These are phyloP conservation scores for Podotricha telesiphe DNA, from an alignment of 2,888 invertebrate species.

Conservation along the genomic window DNA sequence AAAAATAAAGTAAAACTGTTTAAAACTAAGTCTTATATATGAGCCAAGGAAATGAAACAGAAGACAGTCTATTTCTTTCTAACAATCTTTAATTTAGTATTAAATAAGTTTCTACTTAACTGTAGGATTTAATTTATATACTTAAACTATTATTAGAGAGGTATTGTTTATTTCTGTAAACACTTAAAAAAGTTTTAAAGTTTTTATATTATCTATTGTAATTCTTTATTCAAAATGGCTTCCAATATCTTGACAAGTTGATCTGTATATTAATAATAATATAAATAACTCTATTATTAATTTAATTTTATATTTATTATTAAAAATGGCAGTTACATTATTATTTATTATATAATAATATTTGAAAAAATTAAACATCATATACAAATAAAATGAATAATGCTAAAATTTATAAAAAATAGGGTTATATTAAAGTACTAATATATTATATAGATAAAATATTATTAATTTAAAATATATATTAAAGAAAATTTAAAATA, in stretches of 20 bases:
- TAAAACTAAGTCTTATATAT: no score
- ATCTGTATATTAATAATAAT: neutral
- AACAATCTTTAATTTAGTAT: neutral
- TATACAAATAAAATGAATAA: slow-evolving; percentile 2
- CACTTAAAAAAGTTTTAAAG: neutral
- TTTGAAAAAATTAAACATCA: neutral
- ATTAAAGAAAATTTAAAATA: neutral
- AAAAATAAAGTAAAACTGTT: no score
- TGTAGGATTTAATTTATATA: neutral
- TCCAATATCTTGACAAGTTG: neutral
- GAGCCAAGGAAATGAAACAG: neutral
- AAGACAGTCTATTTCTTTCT: neutral
- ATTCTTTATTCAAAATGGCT: slow-evolving; percentile 8
- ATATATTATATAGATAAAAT: no score
- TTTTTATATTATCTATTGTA: neutral
- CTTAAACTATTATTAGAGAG: neutral
- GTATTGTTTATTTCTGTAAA: neutral
- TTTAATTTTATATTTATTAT: neutral
- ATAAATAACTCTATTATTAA: neutral
- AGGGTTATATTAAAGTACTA: no score
- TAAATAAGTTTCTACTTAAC: neutral
- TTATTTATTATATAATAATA: neutral
- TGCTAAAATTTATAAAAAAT: neutral
- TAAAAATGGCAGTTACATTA: slow-evolving; percentile 5
- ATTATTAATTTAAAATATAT: neutral